Evolutionary conservation across 1,140 invertebrate species (phyloP), one percentile per base, ranked within the genome.

Genomic region (Adelges cooleyi): DNA sequence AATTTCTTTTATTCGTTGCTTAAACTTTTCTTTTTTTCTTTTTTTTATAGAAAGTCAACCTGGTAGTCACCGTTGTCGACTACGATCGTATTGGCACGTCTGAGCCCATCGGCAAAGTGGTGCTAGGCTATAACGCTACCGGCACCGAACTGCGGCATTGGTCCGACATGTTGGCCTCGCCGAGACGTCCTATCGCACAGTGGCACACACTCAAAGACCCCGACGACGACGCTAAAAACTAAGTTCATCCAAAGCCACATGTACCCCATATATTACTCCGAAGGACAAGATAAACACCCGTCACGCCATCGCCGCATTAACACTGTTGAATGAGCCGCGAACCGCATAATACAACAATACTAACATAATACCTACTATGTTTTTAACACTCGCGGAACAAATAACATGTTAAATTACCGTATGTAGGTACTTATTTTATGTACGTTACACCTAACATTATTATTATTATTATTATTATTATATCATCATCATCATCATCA

Each of bases 81-180:
- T 99, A 99, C 78, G 97, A 99, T 82, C 90, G 96, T 76, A 98
- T 99, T 77, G 96, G 96, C 50, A 98, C 95, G 49, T 98, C 94
- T 69, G 96, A 99, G 77, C 95, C 96, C 18, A 99, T 99, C 75
- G 97, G 97, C 68, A 92, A 95, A 77, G 91, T 92, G 67, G 82
- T 98, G 65, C 82, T 99, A 69, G 96, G 97, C 49, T 98, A 95
- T 79, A 97, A 94, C 78, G 93, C 94, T 70, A 91, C 86, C 68
- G 96, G 96, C 65, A 97, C 95, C 20, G 96, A 99, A 77, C 80
- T 99, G 51, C 87, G 96, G 71, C 97, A 99, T 78, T 99, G 97
- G 97, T 98, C 95, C 65, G 97, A 99, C 77, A 96, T 97, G 93
- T 78, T 98, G 77, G 95, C 96, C 72, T 96, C 93, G 67, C 96